Conservation (phyloP, 2,113 vertebrate species). For the Rousettus leschenaultii region DNA sequence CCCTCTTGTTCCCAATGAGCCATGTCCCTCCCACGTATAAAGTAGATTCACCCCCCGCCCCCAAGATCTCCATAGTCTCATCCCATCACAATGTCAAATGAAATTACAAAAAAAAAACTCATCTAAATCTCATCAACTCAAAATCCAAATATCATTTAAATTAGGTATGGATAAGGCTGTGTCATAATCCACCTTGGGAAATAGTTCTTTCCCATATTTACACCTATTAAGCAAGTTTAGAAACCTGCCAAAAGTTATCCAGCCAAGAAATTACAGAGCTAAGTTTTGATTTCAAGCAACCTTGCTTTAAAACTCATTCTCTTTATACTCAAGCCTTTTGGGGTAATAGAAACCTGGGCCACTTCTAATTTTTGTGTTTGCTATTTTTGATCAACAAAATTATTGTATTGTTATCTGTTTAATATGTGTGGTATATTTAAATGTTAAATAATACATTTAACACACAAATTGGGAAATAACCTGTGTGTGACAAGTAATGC, state of each 20-base stretch:
- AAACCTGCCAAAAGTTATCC: neutral
- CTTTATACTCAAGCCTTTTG: neutral
- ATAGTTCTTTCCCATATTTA: neutral
- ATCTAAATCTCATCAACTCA: neutral
- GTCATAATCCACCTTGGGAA: neutral
- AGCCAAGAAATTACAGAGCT: neutral
- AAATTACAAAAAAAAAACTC: neutral
- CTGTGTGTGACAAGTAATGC: neutral
- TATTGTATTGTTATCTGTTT: neutral
- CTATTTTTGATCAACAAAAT: neutral
- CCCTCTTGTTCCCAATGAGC: neutral
- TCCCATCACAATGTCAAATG: neutral
- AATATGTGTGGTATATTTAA: neutral
- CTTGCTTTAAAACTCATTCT: neutral
- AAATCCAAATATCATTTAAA: neutral
- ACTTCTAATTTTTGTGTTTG: neutral
- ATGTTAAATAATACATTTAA: neutral
- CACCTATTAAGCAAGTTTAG: neutral
- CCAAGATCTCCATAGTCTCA: neutral
- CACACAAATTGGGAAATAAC: neutral
- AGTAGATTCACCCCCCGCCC: neutral
- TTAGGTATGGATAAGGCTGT: neutral
- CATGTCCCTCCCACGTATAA: neutral
- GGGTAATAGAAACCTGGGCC: neutral
- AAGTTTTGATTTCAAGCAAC: neutral